phyloP scores from a whole-genome alignment of 2,113 vertebrate species.

The Gallinago media region DNA sequence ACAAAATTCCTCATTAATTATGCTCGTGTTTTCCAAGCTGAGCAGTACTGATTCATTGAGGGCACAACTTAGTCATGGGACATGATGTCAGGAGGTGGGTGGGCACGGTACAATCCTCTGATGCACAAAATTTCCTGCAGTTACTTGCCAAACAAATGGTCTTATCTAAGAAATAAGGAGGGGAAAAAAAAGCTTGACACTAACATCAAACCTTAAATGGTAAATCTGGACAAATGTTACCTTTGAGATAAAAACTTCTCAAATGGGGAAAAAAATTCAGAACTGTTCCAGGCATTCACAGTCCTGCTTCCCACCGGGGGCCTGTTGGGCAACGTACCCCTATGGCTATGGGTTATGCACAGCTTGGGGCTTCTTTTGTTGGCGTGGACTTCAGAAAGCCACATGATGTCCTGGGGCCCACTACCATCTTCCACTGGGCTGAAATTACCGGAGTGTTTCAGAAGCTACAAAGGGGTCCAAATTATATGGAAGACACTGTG shows the following conservation, averaged over 20 bases:
- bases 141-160: constrained; percentile 5
- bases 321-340: background rate
- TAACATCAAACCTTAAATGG: constrained; percentile 22
- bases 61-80: background rate
- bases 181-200: constrained; percentile 3
- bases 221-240: constrained; percentile 10
- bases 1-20: background rate
- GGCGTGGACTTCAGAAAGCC: background rate
- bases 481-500: background rate
- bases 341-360: background rate
- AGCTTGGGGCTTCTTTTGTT: background rate
- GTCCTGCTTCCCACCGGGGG: background rate
- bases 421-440: background rate
- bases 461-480: background rate
- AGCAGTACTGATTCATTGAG: background rate
- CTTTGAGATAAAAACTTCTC: constrained; percentile 14
- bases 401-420: background rate
- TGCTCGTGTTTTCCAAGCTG: background rate
- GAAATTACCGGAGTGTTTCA: background rate
- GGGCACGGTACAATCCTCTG: background rate
- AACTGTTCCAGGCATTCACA: background rate
- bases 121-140: background rate
- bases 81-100: background rate
- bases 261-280: background rate
- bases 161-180: constrained; percentile 41